Evolutionary conservation across 2,113 vertebrate genomes (phyloP).

Genomic region (Ancistrus triradiatus): DNA sequence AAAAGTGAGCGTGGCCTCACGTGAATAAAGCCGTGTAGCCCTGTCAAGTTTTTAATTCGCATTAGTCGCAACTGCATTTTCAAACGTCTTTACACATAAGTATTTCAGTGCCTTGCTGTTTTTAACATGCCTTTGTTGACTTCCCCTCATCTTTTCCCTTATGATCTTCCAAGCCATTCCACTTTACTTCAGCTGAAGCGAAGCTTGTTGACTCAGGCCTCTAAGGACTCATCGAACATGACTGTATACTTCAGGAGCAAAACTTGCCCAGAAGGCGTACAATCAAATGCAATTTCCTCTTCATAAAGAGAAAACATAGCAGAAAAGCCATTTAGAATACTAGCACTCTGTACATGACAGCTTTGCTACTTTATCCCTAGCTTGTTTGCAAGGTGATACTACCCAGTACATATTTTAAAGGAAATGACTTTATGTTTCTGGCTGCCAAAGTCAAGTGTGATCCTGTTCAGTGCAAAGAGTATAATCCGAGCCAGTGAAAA

Average conservation of each 20-base stretch:
- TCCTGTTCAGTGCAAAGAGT: no score
- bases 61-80: background rate
- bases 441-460: no score
- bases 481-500: no score
- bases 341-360: background rate
- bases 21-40: background rate
- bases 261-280: conserved; percentile 9
- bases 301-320: conserved; percentile 13
- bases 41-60: conserved; percentile 1
- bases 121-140: background rate
- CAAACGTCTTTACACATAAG: background rate
- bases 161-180: background rate
- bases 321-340: conserved; percentile 6
- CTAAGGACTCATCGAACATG: conserved; percentile 4
- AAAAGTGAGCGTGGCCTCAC: background rate
- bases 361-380: background rate
- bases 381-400: background rate
- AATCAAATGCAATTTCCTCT: conserved; percentile 9
- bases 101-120: background rate
- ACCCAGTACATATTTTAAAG: no score
- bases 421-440: no score
- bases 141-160: background rate
- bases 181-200: conserved; percentile 7
- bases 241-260: conserved; percentile 5
- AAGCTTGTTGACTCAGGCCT: conserved; percentile 15